Percentiles rank a stretch among this genome's conserved stretches.
These are phyloP conservation scores for Silurus glanis DNA, from an alignment of 2,113 vertebrate species.

Conservation along the genomic window DNA sequence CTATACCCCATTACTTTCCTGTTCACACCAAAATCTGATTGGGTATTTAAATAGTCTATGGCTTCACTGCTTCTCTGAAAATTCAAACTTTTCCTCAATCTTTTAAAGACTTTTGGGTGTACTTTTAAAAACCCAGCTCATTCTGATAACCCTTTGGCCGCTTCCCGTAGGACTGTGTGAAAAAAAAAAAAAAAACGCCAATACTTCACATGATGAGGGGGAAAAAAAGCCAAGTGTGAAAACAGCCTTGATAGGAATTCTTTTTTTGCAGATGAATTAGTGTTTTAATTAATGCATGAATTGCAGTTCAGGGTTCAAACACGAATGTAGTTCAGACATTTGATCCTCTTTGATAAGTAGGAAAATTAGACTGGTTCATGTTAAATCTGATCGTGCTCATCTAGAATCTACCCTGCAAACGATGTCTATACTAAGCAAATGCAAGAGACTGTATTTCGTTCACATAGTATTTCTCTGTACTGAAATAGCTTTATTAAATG, in stretches of 20 bases:
- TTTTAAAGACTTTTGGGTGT: neutral
- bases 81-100: neutral
- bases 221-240: neutral
- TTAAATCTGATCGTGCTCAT: neutral
- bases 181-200: neutral
- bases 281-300: conserved; percentile 1
- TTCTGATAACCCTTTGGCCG: neutral
- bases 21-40: neutral
- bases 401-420: neutral
- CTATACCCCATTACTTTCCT: neutral
- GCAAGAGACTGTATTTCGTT: neutral
- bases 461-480: conserved; percentile 19
- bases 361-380: conserved; percentile 4
- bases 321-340: neutral
- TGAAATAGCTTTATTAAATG: conserved; percentile 35
- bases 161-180: neutral
- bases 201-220: neutral
- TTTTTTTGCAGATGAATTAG: neutral
- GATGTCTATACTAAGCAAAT: conserved; percentile 8
- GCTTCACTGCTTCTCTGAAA: neutral
- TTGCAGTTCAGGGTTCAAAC: neutral
- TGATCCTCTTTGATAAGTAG: neutral
- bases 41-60: neutral
- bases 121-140: neutral
- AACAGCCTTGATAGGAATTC: neutral